phyloP scores from a whole-genome alignment of 2,797 vertebrate genomes.

The Sciurus vulgaris region DNA sequence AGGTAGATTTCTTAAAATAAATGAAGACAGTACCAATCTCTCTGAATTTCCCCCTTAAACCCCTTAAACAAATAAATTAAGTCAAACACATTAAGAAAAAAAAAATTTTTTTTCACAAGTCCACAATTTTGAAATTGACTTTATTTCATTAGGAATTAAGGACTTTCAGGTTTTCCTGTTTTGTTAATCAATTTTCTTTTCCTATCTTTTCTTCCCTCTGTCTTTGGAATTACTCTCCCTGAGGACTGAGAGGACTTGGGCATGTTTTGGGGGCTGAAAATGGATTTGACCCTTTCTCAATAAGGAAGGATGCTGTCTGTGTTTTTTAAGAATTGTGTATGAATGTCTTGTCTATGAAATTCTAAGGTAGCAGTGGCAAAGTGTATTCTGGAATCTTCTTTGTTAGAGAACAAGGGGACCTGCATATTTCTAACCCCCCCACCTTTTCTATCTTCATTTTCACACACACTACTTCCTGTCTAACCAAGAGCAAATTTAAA shows the following conservation, averaged over 20 bases:
- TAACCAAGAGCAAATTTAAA: background rate
- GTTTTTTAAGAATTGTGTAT: background rate
- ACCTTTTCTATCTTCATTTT: slow-evolving; percentile 38
- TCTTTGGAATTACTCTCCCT: slow-evolving; percentile 59
- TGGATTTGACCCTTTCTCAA: slow-evolving; percentile 30
- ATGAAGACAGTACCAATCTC: slow-evolving; percentile 3
- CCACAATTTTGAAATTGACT: slow-evolving; percentile 25
- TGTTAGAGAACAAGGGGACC: slow-evolving; percentile 48
- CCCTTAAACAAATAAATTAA: slow-evolving; percentile 52
- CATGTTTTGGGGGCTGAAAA: slow-evolving; percentile 73
- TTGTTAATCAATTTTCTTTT: background rate
- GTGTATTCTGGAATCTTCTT: slow-evolving; percentile 67
- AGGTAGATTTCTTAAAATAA: slow-evolving; percentile 65
- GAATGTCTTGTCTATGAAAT: background rate
- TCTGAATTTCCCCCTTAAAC: slow-evolving; percentile 56
- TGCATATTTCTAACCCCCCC: background rate
- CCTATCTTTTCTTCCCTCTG: background rate
- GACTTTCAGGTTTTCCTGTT: background rate
- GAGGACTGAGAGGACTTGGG: slow-evolving; percentile 56
- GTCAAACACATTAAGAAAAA: background rate
- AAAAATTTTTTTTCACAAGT: background rate
- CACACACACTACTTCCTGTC: background rate
- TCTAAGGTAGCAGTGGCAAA: background rate
- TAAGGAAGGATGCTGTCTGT: background rate
- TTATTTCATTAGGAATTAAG: slow-evolving; percentile 48